These are phyloP conservation scores for Argynnis bischoffii DNA, from an alignment of 2,888 invertebrate species.

Conservation along the genomic window DNA sequence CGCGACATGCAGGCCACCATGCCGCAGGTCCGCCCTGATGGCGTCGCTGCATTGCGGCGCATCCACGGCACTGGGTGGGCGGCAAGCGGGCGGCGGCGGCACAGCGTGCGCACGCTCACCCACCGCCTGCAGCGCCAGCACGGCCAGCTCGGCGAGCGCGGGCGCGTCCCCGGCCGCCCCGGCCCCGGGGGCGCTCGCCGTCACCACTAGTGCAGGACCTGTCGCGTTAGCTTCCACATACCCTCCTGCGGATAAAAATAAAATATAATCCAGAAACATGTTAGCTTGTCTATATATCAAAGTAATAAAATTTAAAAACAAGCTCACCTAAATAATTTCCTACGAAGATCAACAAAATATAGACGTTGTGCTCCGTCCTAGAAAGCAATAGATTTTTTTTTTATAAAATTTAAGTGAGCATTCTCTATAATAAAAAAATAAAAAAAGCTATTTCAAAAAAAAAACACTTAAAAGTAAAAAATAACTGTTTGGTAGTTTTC, in stretches of 20 bases:
- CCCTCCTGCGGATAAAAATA: not conserved
- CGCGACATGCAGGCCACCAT: conserved; percentile 47
- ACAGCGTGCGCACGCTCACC: conserved; percentile 46
- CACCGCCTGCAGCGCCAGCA: conserved; percentile 44
- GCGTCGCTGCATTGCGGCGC: conserved; percentile 44
- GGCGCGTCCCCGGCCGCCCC: conserved; percentile 25
- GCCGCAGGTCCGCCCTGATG: conserved; percentile 43
- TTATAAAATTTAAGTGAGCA: not conserved
- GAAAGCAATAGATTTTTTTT: not conserved
- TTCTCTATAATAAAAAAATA: not conserved
- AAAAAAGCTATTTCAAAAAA: too few species aligned
- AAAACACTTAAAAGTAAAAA: too few species aligned
- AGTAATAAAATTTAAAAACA: not conserved
- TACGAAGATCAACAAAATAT: conserved; percentile 3
- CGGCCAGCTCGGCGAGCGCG: conserved; percentile 42
- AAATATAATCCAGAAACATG: not conserved
- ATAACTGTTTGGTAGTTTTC: too few species aligned
- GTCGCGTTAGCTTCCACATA: not conserved
- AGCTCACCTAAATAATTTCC: not conserved
- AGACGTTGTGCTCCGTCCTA: conserved; percentile 7
- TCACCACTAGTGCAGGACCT: conserved; percentile 36
- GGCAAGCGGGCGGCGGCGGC: conserved; percentile 43
- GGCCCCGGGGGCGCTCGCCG: conserved; percentile 34
- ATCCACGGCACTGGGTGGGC: conserved; percentile 39
- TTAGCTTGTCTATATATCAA: not conserved